A percentile compares a stretch with the other conserved stretches of the same genome.
Evolutionary conservation across 1,140 invertebrate species (phyloP).

Genomic region (Caenorhabditis latens): DNA sequence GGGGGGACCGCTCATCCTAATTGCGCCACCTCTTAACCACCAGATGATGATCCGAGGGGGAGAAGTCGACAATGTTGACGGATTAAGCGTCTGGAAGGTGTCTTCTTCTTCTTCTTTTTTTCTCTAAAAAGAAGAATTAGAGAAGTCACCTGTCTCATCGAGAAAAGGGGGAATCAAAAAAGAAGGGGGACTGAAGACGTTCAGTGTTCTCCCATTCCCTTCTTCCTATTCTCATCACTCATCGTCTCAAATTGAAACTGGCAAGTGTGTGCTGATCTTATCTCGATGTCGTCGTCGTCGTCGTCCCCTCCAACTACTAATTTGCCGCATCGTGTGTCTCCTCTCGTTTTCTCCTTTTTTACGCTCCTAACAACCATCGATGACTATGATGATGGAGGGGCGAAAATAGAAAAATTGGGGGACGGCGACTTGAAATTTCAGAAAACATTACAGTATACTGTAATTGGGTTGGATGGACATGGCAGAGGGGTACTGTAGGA

Average conservation of each 20-base stretch:
- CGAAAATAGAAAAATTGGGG: neutral
- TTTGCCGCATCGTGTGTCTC: conserved; percentile 31
- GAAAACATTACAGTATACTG: neutral
- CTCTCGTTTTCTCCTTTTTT: conserved; percentile 11
- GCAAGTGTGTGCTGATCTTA: conserved; percentile 55
- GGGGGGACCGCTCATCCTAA: conserved; percentile 31
- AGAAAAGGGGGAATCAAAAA: neutral
- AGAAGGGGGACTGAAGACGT: neutral
- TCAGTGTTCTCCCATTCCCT: neutral
- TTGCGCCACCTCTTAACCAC: conserved; percentile 8
- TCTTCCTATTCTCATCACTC: conserved; percentile 50
- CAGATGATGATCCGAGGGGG: neutral
- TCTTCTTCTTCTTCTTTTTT: neutral
- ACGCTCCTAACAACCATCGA: neutral
- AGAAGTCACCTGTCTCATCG: conserved; percentile 34
- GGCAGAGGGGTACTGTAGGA: no score
- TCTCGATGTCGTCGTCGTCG: neutral
- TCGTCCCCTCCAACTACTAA: neutral
- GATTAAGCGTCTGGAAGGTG: conserved; percentile 50
- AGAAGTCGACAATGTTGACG: conserved; percentile 53
- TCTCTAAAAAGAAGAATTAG: neutral
- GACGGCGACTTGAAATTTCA: neutral
- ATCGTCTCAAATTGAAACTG: conserved; percentile 55
- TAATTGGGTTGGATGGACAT: no score
- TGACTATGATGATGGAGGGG: neutral